Conservation (phyloP, 2,797 vertebrate genomes). For the Hypotaenidia okinawae region DNA sequence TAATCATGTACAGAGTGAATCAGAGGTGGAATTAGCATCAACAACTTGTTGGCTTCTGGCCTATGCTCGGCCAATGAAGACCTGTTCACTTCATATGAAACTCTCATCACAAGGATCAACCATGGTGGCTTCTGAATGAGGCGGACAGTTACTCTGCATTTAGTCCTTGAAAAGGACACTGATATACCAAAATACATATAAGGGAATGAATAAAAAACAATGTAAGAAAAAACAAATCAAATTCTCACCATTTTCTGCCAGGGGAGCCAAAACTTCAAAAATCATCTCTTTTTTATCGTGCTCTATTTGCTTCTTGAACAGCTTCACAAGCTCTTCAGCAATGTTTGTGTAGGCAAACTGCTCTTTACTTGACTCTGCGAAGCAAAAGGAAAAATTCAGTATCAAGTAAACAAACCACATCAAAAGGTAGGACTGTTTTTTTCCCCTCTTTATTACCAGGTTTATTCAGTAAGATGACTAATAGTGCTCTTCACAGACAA, state of each 20-base stretch:
- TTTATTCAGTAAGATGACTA: slow-evolving; percentile 52
- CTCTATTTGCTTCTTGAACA: slow-evolving; percentile 95
- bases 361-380: slow-evolving; percentile 89
- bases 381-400: slow-evolving; percentile 30
- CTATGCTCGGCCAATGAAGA: neutral
- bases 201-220: neutral
- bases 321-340: slow-evolving; percentile 93
- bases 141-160: neutral
- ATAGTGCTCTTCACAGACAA: slow-evolving; percentile 39
- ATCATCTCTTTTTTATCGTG: slow-evolving; percentile 99
- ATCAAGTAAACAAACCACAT: slow-evolving; percentile 43
- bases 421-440: slow-evolving; percentile 27
- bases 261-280: slow-evolving; percentile 96
- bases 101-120: neutral
- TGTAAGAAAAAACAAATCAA: neutral
- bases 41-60: neutral
- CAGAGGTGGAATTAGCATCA: neutral
- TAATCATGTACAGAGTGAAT: neutral
- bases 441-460: slow-evolving; percentile 23
- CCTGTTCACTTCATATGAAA: neutral
- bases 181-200: neutral
- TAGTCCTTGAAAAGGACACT: neutral
- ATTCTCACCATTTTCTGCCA: slow-evolving; percentile 95
- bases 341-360: slow-evolving; percentile 97
- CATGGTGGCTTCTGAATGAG: neutral